These are phyloP conservation scores for Halictus quadricinctus DNA, from an alignment of 2,888 invertebrate genomes.

Conservation along the genomic window DNA sequence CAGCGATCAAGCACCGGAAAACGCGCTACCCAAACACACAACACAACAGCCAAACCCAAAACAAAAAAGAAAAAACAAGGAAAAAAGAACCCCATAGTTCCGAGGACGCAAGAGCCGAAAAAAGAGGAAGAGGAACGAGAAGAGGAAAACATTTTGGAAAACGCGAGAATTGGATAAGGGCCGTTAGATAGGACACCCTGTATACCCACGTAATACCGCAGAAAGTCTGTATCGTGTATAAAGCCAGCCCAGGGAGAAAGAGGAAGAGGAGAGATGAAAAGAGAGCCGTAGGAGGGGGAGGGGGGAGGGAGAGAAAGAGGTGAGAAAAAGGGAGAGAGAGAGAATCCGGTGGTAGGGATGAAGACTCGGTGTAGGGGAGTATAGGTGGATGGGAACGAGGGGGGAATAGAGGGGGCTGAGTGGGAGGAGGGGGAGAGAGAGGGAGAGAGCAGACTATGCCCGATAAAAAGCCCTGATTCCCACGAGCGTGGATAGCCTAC, in stretches of 20 bases:
- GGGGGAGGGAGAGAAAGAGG: slow-evolving; percentile 18
- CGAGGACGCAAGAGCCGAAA: neutral
- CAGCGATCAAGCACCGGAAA: slow-evolving; percentile 9
- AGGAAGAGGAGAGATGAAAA: slow-evolving; percentile 41
- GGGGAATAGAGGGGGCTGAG: neutral
- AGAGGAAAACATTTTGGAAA: slow-evolving; percentile 33
- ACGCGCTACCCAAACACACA: neutral
- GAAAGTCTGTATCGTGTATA: slow-evolving; percentile 63
- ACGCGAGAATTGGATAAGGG: slow-evolving; percentile 48
- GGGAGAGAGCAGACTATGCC: slow-evolving; percentile 56
- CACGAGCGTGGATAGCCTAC: slow-evolving; percentile 72
- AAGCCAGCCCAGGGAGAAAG: slow-evolving; percentile 48
- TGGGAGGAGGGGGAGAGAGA: slow-evolving; percentile 1
- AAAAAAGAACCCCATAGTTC: neutral
- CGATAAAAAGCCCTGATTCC: slow-evolving; percentile 75
- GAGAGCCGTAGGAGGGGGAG: slow-evolving; percentile 7
- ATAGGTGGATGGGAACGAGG: neutral
- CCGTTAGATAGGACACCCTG: slow-evolving; percentile 58
- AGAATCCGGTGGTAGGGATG: neutral
- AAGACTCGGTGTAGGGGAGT: neutral
- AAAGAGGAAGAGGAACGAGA: neutral
- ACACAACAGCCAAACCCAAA: neutral
- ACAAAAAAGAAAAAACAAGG: too few relatives aligned
- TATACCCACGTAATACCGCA: slow-evolving; percentile 58
- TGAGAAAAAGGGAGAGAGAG: slow-evolving; percentile 11